Conservation (phyloP, 2,888 invertebrate genomes). For the Balanococcus diminutus region DNA sequence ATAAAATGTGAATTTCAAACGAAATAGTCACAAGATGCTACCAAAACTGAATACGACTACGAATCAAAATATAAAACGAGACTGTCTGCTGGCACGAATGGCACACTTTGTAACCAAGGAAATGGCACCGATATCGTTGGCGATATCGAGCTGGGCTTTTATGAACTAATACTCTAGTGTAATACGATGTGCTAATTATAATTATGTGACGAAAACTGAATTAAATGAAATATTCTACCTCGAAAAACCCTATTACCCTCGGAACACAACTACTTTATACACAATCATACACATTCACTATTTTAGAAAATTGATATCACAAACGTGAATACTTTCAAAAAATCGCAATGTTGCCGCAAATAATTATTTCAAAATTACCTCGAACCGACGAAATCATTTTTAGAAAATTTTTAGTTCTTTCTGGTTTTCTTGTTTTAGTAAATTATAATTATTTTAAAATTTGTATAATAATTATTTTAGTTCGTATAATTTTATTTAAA, state of each 20-base stretch:
- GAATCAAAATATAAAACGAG: neutral
- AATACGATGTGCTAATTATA: neutral
- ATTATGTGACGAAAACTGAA: neutral
- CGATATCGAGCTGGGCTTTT: neutral
- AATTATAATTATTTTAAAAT: neutral
- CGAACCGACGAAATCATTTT: neutral
- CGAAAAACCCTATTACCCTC: neutral
- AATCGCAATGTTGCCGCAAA: neutral
- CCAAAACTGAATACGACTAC: neutral
- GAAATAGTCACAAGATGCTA: neutral
- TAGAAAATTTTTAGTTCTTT: neutral
- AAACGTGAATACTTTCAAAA: neutral
- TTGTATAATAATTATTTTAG: neutral
- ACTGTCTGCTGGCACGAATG: neutral
- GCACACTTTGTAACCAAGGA: neutral
- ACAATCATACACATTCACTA: neutral
- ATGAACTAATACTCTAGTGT: neutral
- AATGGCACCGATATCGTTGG: neutral
- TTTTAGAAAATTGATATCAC: neutral
- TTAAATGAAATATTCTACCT: neutral
- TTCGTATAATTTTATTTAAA: neutral
- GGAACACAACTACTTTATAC: neutral
- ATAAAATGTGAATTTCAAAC: neutral
- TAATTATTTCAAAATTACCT: no score
- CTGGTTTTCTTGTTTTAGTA: neutral